phyloP scores from a whole-genome alignment of 2,113 vertebrate species.

The Tor tambroides region DNA sequence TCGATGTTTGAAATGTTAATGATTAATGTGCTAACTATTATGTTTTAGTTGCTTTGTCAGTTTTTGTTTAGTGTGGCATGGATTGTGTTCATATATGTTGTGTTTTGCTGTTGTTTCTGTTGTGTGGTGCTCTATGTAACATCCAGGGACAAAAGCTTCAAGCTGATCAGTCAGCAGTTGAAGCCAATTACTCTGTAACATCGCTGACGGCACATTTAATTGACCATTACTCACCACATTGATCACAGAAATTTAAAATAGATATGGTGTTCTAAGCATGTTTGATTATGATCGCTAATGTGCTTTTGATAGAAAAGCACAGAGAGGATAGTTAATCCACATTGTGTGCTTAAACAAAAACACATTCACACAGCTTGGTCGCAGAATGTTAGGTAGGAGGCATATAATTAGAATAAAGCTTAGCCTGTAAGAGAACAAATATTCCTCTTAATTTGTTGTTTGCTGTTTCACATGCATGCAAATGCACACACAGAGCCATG shows the following conservation, averaged over 20 bases:
- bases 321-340: neutral
- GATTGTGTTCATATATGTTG: conserved; percentile 52
- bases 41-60: conserved; percentile 31
- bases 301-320: neutral
- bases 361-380: neutral
- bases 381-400: neutral
- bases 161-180: conserved; percentile 1
- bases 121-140: conserved; percentile 34
- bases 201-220: neutral
- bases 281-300: neutral
- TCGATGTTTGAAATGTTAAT: conserved; percentile 20
- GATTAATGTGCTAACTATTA: conserved; percentile 43
- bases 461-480: neutral
- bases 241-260: neutral
- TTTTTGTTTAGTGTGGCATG: conserved; percentile 42
- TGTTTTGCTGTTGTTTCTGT: conserved; percentile 52
- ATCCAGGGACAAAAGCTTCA: conserved; percentile 44
- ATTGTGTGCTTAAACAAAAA: neutral
- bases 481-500: neutral
- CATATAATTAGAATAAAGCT: neutral
- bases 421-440: neutral
- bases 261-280: neutral
- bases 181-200: neutral
- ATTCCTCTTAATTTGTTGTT: neutral
- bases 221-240: conserved; percentile 2